phyloP scores from a whole-genome alignment of 2,888 invertebrate species.

The Hemithea aestivaria region DNA sequence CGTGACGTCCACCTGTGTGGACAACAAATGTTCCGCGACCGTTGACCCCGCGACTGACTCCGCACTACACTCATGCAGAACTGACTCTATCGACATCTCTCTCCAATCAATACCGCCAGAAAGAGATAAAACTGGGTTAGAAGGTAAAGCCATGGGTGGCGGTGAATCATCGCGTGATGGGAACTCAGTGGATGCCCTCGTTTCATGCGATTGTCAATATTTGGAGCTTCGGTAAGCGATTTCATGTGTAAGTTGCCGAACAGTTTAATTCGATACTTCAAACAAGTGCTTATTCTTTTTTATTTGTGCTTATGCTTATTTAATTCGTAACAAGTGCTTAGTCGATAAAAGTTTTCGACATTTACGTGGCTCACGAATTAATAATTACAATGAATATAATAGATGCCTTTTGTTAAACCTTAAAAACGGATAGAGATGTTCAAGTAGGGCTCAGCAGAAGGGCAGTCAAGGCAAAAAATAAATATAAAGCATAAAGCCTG shows the following conservation, averaged over 20 bases:
- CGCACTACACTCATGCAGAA: constrained; percentile 29
- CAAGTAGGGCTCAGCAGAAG: too few relatives aligned
- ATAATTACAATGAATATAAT: too few relatives aligned
- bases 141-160: constrained; percentile 25
- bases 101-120: constrained; percentile 24
- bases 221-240: constrained; percentile 10
- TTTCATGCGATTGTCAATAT: constrained; percentile 31
- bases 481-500: too few relatives aligned
- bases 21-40: constrained; percentile 36
- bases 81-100: constrained; percentile 27
- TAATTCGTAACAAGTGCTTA: too few relatives aligned
- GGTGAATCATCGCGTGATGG: constrained; percentile 45
- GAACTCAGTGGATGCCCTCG: constrained; percentile 30
- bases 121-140: constrained; percentile 25
- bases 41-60: constrained; percentile 34
- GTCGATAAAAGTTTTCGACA: too few relatives aligned
- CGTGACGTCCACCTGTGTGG: constrained; percentile 34
- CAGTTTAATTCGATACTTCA: constrained; percentile 6
- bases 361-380: too few relatives aligned
- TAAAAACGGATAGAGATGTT: too few relatives aligned
- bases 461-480: too few relatives aligned
- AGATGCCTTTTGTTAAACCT: too few relatives aligned
- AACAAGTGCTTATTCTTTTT: too few relatives aligned
- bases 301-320: too few relatives aligned
- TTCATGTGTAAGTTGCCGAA: constrained; percentile 7